Percentiles rank a stretch among this genome's conserved stretches.
These are phyloP conservation scores for Rhingia campestris DNA, from an alignment of 2,888 invertebrate species.

Conservation along the genomic window DNA sequence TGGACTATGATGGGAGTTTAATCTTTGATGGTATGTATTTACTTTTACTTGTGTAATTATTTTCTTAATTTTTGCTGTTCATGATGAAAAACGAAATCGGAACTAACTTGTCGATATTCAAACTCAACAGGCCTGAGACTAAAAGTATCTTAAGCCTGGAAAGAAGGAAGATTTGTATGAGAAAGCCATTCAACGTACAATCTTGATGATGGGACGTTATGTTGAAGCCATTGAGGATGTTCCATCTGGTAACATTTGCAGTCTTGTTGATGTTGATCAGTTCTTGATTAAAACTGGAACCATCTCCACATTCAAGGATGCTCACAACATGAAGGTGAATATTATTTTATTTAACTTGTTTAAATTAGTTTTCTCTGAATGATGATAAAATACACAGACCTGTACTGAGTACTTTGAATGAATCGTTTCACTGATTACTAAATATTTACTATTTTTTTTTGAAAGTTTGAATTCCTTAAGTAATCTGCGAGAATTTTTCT, in stretches of 20 bases:
- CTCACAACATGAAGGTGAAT: constrained; percentile 96
- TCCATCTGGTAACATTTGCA: constrained; percentile 99
- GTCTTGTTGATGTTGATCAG: constrained; percentile 99
- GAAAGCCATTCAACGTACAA: constrained; percentile 99
- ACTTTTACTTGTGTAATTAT: too few species aligned
- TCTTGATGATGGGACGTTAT: constrained; percentile 99
- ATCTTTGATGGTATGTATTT: too few species aligned
- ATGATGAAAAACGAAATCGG: too few species aligned
- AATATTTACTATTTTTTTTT: not conserved
- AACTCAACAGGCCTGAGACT: too few species aligned
- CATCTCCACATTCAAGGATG: constrained; percentile 99
- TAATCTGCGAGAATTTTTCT: not conserved
- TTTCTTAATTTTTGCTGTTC: too few species aligned
- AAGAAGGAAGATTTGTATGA: constrained; percentile 99
- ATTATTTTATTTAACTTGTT: not conserved
- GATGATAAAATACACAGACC: constrained; percentile 77
- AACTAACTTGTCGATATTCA: too few species aligned
- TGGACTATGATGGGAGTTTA: too few species aligned
- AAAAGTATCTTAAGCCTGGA: constrained; percentile 88
- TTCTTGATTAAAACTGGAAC: constrained; percentile 99
- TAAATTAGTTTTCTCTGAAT: constrained; percentile 1
- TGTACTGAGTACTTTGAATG: constrained; percentile 75
- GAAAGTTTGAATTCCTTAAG: constrained; percentile 6
- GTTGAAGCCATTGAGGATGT: constrained; percentile 99
- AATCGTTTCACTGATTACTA: constrained; percentile 3